Conservation (phyloP, 2,797 vertebrate genomes). For the Rhyacichthys aspro region DNA sequence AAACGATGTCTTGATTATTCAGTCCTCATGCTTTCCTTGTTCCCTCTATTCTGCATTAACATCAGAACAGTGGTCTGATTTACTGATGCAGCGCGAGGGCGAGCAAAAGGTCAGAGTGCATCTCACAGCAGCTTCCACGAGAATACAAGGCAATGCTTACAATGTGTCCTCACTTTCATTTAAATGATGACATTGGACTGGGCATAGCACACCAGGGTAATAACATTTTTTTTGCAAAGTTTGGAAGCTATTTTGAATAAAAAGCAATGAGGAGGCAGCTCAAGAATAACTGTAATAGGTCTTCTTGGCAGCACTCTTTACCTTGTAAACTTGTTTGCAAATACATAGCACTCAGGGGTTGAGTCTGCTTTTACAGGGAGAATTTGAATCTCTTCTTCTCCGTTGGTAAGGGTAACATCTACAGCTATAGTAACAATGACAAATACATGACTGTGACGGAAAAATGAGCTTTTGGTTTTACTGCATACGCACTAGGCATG, state of each 20-base stretch:
- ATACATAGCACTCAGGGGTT: slow-evolving; percentile 10
- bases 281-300: not conserved
- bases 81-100: slow-evolving; percentile 2
- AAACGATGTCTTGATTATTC: not conserved
- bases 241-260: not conserved
- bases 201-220: not conserved
- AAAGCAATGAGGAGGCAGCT: not conserved
- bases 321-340: not conserved
- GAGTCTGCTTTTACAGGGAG: slow-evolving; percentile 1
- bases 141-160: not conserved
- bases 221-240: not conserved
- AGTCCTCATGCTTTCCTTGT: not conserved
- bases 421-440: not conserved
- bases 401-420: not conserved
- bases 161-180: not conserved
- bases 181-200: slow-evolving; percentile 1
- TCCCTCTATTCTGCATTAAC: not conserved
- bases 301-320: not conserved
- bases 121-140: not conserved
- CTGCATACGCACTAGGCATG: slow-evolving; percentile 4
- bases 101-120: slow-evolving; percentile 9
- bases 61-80: slow-evolving; percentile 12
- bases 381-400: slow-evolving; percentile 1
- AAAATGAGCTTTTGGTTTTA: not conserved
- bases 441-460: too few species aligned